Base-by-base conservation (phyloP, 1,140 invertebrate genomes). In the Vanessa atalanta region DNA sequence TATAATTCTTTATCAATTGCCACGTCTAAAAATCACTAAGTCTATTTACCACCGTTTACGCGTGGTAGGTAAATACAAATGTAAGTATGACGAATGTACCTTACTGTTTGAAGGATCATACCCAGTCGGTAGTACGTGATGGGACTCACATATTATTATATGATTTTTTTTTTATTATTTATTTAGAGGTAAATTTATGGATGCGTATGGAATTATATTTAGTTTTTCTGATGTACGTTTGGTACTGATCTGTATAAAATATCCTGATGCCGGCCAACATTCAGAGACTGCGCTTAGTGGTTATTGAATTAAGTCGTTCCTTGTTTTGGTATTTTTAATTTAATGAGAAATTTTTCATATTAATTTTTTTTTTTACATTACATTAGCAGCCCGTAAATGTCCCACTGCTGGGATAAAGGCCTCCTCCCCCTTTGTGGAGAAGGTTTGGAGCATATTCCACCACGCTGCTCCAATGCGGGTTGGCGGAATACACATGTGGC, bases 21-120 rank as follows among this genome's bases (percentile, higher is more conserved):
- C 70, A 53, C 9, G 43, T 67, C 72, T 73, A 60, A 12, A 14
- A 8, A 37, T 72, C 5, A 13, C 4, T 47, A 65, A 20, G 0
- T 76, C 79, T 77, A 51, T n/a, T 15, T 61, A 72, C 47, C 64
- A 73, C 72, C 69, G 78, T 84, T 77, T 83, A 80, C 70, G 75
- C 47, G 26, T 84, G 67, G 65, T 85, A 90, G 87, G 88, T 90
- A 88, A 90, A 90, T 88, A 78, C 70, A 86, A 82, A 78, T 78
- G 83, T 83, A 87, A 90, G 87, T 85, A 85, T 90, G 88, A 90
- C 87, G 86, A 82, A 89, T 90, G 85, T 83, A 79, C 77, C 43
- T 43, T 47, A 64, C 63, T 74, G 82, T 88, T 88, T 88, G 86
- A 89, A 88, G 88, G 83, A 83, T 82, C 79, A 83, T 84, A 78